Percentiles rank a stretch among this genome's conserved stretches.
Conservation (phyloP, 2,888 invertebrate genomes). For the Xanthorhoe designata region DNA sequence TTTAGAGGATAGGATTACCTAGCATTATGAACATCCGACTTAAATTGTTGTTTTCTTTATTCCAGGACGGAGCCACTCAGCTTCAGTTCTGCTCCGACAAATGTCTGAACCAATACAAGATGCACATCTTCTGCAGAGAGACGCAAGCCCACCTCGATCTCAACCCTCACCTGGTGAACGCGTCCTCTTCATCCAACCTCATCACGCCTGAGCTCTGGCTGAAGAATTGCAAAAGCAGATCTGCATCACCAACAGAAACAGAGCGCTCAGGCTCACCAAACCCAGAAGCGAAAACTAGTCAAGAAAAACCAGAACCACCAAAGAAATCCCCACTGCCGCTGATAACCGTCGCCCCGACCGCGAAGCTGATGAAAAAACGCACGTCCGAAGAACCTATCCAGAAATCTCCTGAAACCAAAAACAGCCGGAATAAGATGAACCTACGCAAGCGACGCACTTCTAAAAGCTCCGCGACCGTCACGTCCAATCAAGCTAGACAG, state of each 20-base stretch:
- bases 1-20: neutral
- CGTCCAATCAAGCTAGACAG: slow-evolving; percentile 64
- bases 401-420: slow-evolving; percentile 76
- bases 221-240: slow-evolving; percentile 90
- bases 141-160: slow-evolving; percentile 96
- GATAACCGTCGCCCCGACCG: slow-evolving; percentile 88
- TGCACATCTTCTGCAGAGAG: slow-evolving; percentile 98
- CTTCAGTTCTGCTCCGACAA: slow-evolving; percentile 96
- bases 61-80: slow-evolving; percentile 94
- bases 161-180: slow-evolving; percentile 89
- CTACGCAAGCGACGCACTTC: slow-evolving; percentile 78
- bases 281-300: slow-evolving; percentile 63
- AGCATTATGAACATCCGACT: slow-evolving; percentile 1
- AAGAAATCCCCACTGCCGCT: slow-evolving; percentile 85
- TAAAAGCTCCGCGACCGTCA: slow-evolving; percentile 76
- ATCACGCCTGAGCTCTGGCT: slow-evolving; percentile 97
- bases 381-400: slow-evolving; percentile 68
- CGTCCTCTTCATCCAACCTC: slow-evolving; percentile 82
- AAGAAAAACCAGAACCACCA: slow-evolving; percentile 62
- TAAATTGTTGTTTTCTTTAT: slow-evolving; percentile 35
- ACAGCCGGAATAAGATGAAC: slow-evolving; percentile 74
- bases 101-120: slow-evolving; percentile 97
- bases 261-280: slow-evolving; percentile 84
- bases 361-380: slow-evolving; percentile 86
- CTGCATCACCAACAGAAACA: slow-evolving; percentile 83